A percentile compares a stretch with the other conserved stretches of the same genome.
Conservation (phyloP, 2,113 vertebrate species). For the Bettongia penicillata region DNA sequence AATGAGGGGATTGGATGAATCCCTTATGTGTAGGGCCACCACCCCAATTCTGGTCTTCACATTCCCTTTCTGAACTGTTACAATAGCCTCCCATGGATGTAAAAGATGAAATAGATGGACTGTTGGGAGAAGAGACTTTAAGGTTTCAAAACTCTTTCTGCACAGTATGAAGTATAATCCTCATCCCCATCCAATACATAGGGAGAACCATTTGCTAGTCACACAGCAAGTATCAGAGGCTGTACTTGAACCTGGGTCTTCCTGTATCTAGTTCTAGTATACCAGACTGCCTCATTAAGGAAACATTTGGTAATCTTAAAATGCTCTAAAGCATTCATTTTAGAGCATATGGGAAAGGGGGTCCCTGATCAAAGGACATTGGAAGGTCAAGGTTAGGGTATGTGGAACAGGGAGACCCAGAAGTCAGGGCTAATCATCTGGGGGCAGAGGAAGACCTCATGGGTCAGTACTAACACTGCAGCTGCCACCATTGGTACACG, state of each 20-base stretch:
- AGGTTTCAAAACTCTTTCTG: neutral
- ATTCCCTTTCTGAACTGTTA: neutral
- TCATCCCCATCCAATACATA: neutral
- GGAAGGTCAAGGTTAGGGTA: neutral
- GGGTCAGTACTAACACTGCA: constrained; percentile 88
- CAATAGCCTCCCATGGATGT: neutral
- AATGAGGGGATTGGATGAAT: neutral
- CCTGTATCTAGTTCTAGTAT: neutral
- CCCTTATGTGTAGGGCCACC: neutral
- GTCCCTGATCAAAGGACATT: no score
- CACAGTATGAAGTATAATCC: neutral
- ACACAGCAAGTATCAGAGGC: neutral
- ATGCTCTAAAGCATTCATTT: neutral
- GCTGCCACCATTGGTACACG: constrained; percentile 93
- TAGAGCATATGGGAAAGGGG: neutral
- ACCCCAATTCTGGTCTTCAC: neutral
- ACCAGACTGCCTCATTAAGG: neutral
- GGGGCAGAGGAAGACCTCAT: rapidly evolving
- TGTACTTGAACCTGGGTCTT: neutral
- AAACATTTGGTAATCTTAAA: neutral
- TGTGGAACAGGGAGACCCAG: neutral
- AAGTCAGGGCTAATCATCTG: neutral
- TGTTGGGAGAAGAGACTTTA: neutral
- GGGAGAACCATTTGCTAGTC: neutral
- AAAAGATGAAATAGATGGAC: neutral